Base-by-base conservation (phyloP, 1,140 invertebrate species). In the Eciton burchellii region DNA sequence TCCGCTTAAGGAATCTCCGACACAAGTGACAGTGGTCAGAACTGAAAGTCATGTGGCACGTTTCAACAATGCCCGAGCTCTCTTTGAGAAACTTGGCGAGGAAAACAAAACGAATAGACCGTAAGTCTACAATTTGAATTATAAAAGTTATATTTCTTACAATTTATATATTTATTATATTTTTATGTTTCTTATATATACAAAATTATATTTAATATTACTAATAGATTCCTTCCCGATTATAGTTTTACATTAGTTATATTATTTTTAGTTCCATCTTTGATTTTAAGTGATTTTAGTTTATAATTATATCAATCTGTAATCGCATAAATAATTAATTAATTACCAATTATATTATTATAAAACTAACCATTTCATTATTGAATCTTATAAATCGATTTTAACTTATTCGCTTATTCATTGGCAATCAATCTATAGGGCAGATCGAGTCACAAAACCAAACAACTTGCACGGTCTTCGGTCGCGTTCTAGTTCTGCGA, bases 51-150 rank as follows among this genome's bases (percentile, higher is more conserved):
- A 98, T 91, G 96, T 98, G 83, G 96, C 97, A 19, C 94, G 98
- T 63, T 99, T 99, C 93, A 98, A 98, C 91, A 98, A 97, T 93
- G 98, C 98, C 0, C 94, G 98, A 45, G 98, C 98, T 29, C 95
- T 99, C 26, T 99, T 99, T 93, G 98, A 99, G 92, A 98, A 98
- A 90, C 94, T 99, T 74, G 98, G 98, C 26, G 96, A 97, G 79
- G 96, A 97, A 86, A 96, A 96, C 89, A 94, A 95, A 82, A 92
- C 94, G 29, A 95, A 92, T 86, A 89, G 83, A 89, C 93, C 91
- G 93, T 94, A 87, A 92, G 92, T 91, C 9, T 26, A 52, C 12
- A 66, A 24, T 54, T 54, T 4, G 11, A 43, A 70, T 45, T 0
- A 21, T 14, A 68, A 1, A 79, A 77, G 35, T 41, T 35, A 35